These are phyloP conservation scores for rabbit (Oryctolagus cuniculus) DNA, from an alignment of 2,113 vertebrate species.

Conservation along the genomic window DNA sequence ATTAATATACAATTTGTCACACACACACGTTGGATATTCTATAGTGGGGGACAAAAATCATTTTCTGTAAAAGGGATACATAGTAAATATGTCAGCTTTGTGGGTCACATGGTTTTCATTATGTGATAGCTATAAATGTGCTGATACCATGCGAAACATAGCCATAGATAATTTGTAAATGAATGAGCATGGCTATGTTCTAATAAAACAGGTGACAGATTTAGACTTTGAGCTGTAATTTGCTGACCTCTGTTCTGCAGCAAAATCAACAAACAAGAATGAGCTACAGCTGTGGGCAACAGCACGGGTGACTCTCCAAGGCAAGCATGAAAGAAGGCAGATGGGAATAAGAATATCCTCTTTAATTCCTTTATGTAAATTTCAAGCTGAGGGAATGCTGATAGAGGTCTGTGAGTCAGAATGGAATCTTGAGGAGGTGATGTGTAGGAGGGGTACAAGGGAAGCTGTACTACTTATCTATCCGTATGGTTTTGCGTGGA, in stretches of 20 bases:
- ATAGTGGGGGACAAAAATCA: background rate
- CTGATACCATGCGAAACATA: no score
- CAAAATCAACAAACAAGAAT: background rate
- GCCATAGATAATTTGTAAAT: no score
- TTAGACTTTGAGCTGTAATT: background rate
- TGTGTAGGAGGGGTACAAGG: background rate
- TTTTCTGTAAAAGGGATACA: background rate
- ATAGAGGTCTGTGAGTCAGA: background rate
- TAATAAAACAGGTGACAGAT: background rate
- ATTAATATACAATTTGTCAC: background rate
- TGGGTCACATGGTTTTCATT: background rate
- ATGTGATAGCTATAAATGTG: no score
- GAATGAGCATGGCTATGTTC: background rate
- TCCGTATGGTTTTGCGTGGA: background rate
- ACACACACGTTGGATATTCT: background rate
- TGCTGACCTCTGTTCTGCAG: background rate
- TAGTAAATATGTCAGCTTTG: background rate
- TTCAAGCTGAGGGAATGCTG: background rate
- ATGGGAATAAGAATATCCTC: background rate
- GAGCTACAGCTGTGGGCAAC: background rate
- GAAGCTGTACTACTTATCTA: background rate
- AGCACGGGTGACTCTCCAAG: background rate
- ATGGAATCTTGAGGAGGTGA: background rate
- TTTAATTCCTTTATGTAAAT: slow-evolving; percentile 2
- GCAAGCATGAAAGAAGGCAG: background rate